phyloP scores from a whole-genome alignment of 2,113 vertebrate species.

The Pachycephala philippinensis region DNA sequence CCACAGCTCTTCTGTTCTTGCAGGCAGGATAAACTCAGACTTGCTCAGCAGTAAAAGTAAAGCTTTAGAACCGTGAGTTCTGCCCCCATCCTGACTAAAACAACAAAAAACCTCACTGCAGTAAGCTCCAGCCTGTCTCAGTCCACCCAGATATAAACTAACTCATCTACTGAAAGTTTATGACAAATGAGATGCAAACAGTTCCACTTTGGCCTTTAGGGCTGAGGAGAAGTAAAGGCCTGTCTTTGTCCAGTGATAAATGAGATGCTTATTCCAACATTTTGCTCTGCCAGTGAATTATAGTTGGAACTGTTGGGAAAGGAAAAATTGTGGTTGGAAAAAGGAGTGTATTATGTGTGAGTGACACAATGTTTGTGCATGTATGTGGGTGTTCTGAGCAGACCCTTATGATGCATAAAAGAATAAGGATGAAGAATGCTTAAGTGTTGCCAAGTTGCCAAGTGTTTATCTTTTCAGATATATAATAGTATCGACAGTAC shows the following conservation, averaged over 20 bases:
- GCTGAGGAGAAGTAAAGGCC: conserved; percentile 18
- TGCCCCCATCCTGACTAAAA: neutral
- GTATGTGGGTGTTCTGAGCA: conserved; percentile 49
- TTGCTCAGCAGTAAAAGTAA: neutral
- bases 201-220: conserved; percentile 34
- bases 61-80: neutral
- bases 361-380: conserved; percentile 49
- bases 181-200: conserved; percentile 39
- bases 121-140: neutral
- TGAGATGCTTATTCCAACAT: conserved; percentile 48
- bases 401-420: neutral
- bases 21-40: neutral
- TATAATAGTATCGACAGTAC: neutral
- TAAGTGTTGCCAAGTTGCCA: conserved; percentile 45
- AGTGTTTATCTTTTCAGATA: conserved; percentile 55
- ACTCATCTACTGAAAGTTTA: conserved; percentile 9
- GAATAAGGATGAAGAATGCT: conserved; percentile 39
- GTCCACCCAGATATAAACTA: conserved; percentile 20
- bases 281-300: conserved; percentile 53
- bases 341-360: conserved; percentile 51
- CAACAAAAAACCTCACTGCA: neutral
- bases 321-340: conserved; percentile 56
- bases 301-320: conserved; percentile 32
- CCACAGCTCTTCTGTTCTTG: neutral
- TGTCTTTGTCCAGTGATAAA: conserved; percentile 59